phyloP scores from a whole-genome alignment of 2,113 vertebrate species.

The Rousettus leschenaultii region DNA sequence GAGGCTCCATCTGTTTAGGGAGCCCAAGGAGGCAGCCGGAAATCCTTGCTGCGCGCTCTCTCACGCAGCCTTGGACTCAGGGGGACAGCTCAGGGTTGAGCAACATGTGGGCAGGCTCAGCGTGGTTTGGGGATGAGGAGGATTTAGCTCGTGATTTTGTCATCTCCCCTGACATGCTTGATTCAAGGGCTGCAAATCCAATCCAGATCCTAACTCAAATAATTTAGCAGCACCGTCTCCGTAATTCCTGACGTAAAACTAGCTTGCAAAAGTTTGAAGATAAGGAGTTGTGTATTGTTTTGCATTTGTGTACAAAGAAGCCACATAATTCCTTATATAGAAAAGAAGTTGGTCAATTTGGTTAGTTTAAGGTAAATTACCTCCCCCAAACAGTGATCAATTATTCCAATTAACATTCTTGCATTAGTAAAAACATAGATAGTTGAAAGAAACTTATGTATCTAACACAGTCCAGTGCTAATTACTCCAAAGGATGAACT shows the following conservation, averaged over 20 bases:
- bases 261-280: constrained; percentile 6
- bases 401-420: constrained; percentile 34
- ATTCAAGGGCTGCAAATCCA: constrained; percentile 46
- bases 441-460: neutral
- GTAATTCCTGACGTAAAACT: neutral
- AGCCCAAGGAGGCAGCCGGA: constrained; percentile 1
- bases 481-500: constrained; percentile 39
- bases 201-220: neutral
- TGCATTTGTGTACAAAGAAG: neutral
- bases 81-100: constrained; percentile 25
- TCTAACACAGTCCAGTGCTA: neutral
- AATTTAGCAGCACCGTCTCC: neutral
- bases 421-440: constrained; percentile 22
- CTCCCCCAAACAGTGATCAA: neutral
- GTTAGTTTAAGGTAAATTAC: constrained; percentile 50
- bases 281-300: constrained; percentile 32
- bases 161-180: constrained; percentile 3
- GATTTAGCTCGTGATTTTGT: neutral
- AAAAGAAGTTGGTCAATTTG: constrained; percentile 20
- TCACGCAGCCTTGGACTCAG: constrained; percentile 35
- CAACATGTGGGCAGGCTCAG: constrained; percentile 50
- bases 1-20: constrained; percentile 51
- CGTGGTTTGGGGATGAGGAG: neutral
- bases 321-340: neutral
- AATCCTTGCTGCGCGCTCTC: constrained; percentile 13